Evolutionary conservation across 2,888 invertebrate genomes (phyloP).

Genomic region (Linnaemya vulpina): DNA sequence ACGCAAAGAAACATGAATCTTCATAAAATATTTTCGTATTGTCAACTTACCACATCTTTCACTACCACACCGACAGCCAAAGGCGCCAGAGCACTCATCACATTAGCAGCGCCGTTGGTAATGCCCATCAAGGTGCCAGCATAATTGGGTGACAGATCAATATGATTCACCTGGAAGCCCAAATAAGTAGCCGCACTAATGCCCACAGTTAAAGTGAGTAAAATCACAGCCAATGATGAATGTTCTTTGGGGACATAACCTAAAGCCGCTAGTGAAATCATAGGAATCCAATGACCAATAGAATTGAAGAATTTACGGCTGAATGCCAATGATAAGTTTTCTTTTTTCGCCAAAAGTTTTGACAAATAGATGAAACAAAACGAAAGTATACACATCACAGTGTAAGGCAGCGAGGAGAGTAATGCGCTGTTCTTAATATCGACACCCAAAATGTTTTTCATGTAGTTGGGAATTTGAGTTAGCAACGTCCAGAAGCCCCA

Average conservation of each 20-base stretch:
- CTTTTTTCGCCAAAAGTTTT: constrained; percentile 83
- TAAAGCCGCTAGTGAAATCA: constrained; percentile 86
- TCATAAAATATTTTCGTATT: neutral
- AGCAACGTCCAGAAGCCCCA: constrained; percentile 93
- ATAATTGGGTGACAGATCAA: constrained; percentile 92
- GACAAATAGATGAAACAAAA: constrained; percentile 88
- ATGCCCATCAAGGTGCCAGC: constrained; percentile 94
- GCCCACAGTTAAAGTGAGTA: constrained; percentile 89
- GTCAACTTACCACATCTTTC: constrained; percentile 86
- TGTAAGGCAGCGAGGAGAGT: constrained; percentile 88
- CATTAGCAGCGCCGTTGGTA: constrained; percentile 90
- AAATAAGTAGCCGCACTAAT: constrained; percentile 90
- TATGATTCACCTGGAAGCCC: constrained; percentile 92
- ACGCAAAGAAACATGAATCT: neutral
- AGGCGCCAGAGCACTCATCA: constrained; percentile 92
- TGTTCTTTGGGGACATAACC: constrained; percentile 83
- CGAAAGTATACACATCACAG: constrained; percentile 88
- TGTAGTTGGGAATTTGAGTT: constrained; percentile 91
- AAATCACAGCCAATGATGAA: constrained; percentile 84
- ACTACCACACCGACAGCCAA: constrained; percentile 88
- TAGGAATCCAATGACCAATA: constrained; percentile 88
- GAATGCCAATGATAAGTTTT: constrained; percentile 79
- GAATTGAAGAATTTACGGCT: constrained; percentile 85
- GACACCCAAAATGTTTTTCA: constrained; percentile 88
- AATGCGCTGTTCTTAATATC: constrained; percentile 89